These are phyloP conservation scores for Sebastes matsubarae DNA, from an alignment of 2,797 vertebrate genomes.

Conservation along the genomic window DNA sequence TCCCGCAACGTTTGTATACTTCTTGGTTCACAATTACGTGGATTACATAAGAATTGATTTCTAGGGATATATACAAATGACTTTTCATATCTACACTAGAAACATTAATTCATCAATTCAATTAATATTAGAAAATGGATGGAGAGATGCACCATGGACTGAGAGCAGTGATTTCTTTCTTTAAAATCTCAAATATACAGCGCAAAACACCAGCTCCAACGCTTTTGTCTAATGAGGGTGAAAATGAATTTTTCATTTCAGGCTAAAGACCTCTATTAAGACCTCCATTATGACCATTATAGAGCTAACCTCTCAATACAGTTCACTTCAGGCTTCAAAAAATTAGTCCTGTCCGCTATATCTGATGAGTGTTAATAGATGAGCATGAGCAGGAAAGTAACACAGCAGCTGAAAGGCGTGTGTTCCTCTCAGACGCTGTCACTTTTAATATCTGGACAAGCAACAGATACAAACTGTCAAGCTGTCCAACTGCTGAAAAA, in stretches of 20 bases:
- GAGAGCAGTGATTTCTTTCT: neutral
- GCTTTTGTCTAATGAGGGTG: conserved; percentile 51
- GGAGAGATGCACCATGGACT: neutral
- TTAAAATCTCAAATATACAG: neutral
- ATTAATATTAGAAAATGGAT: neutral
- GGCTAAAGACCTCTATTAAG: conserved; percentile 33
- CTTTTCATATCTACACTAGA: neutral
- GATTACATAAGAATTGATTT: too few species aligned
- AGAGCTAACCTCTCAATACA: conserved; percentile 25
- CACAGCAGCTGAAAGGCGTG: conserved; percentile 13
- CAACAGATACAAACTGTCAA: conserved; percentile 51
- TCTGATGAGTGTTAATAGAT: conserved; percentile 45
- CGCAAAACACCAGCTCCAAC: conserved; percentile 3
- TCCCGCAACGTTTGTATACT: too few species aligned
- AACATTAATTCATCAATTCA: neutral
- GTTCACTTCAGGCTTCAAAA: conserved; percentile 43
- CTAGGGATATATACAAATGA: too few species aligned
- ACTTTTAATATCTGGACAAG: conserved; percentile 42
- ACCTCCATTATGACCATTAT: conserved; percentile 32
- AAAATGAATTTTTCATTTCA: conserved; percentile 27
- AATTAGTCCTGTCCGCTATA: conserved; percentile 60
- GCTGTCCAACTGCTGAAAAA: conserved; percentile 32
- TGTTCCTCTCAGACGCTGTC: conserved; percentile 35
- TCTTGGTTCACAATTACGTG: too few species aligned
- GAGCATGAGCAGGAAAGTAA: conserved; percentile 22